Base-by-base conservation (phyloP, 1,140 invertebrate species). In the Euschistus heros region DNA sequence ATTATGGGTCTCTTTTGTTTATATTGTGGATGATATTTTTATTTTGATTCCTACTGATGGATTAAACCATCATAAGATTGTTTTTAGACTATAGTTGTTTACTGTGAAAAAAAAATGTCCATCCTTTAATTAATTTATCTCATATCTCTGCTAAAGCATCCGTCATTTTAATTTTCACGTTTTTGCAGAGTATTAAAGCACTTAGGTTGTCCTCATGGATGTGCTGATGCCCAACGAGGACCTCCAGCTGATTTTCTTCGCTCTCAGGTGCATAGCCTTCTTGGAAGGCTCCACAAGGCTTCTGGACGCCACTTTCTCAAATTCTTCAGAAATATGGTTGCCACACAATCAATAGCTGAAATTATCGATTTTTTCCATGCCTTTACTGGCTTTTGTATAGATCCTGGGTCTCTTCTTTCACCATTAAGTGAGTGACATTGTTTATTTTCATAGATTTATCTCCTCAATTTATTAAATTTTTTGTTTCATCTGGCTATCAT, bases 341-440 rank as follows among this genome's bases (percentile, higher is more conserved):
- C 83, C 57, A 81, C 81, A 5, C 84, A 88, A 33, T 82, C 88
- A 0, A 76, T 97, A 22, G 77, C 84, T 2, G 92, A 94, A 62
- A 82, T 97, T 14, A 75, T 99, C 3, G 94, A 98, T 71, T 91
- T 97, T 72, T 87, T 98, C 54, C 97, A 99, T 76, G 84, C 94
- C 6, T 94, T 97, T 71, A 82, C 97, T 46, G 93, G 92, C 18
- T 98, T 94, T 75, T 99, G 97, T 77, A 82, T 91, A 57, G 94
- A 97, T 76, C 89, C 91, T 27, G 84, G 84, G 67, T 84, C 86
- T 4, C 78, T 92, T 67, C 76, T 93, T 3, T 93, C 91, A 18
- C 91, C 91, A 22, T 76, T 90, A 73, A 91, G 90, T 92, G 80
- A 87, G 88, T 37, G 33, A 6, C 7, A 6, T 8, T 30, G 30